These are phyloP conservation scores for Dysidea cf. avara DNA, from an alignment of 37 sponge, comb jelly and placozoan species.

Conservation along the genomic window DNA sequence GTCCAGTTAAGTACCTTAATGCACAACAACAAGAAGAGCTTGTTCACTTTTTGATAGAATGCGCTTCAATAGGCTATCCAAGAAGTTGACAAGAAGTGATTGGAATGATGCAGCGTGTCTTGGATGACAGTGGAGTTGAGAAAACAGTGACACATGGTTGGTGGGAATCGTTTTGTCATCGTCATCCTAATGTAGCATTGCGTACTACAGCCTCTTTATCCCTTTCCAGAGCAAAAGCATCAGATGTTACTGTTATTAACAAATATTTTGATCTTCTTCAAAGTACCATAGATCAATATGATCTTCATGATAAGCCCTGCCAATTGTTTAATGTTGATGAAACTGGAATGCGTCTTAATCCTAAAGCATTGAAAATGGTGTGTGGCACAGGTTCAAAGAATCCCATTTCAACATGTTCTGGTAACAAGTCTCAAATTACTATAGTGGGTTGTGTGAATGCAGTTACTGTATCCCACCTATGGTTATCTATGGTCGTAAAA, in stretches of 20 bases:
- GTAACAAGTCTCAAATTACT: too few species aligned
- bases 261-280: too few species aligned
- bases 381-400: slow-evolving; percentile 15
- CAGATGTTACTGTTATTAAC: slow-evolving; percentile 10
- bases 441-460: too few species aligned
- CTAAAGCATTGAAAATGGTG: slow-evolving; percentile 7
- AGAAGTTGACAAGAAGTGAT: background rate
- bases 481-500: too few species aligned
- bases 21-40: slow-evolving; percentile 12
- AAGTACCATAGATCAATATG: slow-evolving; percentile 7
- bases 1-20: too few species aligned
- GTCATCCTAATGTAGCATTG: too few species aligned
- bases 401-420: too few species aligned
- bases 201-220: slow-evolving; percentile 21
- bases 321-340: slow-evolving; percentile 28
- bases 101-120: background rate
- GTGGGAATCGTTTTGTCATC: too few species aligned
- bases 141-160: too few species aligned
- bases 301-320: background rate
- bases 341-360: slow-evolving; percentile 11
- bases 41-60: background rate
- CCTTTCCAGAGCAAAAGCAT: slow-evolving; percentile 23
- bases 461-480: too few species aligned
- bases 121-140: slow-evolving; percentile 16
- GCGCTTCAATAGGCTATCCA: slow-evolving; percentile 12